Percentiles rank a stretch among this genome's conserved stretches.
Conservation (phyloP, 2,888 invertebrate species). For the Sylvicola cinctus region DNA sequence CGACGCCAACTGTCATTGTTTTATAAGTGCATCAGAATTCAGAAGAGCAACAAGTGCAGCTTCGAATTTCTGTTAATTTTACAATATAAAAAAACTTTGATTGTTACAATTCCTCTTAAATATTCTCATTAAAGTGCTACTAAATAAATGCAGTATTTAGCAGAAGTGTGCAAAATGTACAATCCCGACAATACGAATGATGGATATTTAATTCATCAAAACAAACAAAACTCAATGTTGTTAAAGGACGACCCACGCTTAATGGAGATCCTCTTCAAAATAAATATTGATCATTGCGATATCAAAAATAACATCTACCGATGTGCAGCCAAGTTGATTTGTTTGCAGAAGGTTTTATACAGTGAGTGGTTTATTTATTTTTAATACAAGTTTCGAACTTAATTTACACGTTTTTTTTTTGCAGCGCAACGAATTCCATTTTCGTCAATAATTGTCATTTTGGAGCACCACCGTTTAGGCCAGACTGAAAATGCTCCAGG, state of each 20-base stretch:
- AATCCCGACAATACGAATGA: too few relatives aligned
- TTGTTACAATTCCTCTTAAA: too few relatives aligned
- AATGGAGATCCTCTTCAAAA: slow-evolving; percentile 1
- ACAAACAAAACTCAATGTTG: not conserved
- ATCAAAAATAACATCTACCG: slow-evolving; percentile 22
- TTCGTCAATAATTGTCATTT: slow-evolving; percentile 18
- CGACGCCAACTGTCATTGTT: too few relatives aligned
- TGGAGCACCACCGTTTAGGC: slow-evolving; percentile 18
- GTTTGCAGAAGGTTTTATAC: slow-evolving; percentile 18
- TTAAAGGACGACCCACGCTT: slow-evolving; percentile 1
- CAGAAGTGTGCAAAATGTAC: too few relatives aligned
- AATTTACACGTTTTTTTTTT: not conserved
- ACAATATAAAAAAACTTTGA: too few relatives aligned
- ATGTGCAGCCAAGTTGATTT: slow-evolving; percentile 19
- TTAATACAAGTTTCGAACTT: not conserved
- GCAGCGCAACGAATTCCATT: slow-evolving; percentile 21
- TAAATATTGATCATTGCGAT: not conserved
- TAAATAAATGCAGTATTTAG: too few relatives aligned
- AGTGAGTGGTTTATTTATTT: too few relatives aligned
- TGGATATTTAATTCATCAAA: slow-evolving; percentile 1
- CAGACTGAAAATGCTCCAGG: slow-evolving; percentile 16
- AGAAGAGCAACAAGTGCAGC: too few relatives aligned
- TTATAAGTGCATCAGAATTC: too few relatives aligned
- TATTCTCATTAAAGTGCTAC: too few relatives aligned
- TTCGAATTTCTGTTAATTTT: too few relatives aligned